Percentiles rank a stretch among this genome's conserved stretches.
phyloP scores from a whole-genome alignment of 2,113 vertebrate genomes.

The Sialia sialis region DNA sequence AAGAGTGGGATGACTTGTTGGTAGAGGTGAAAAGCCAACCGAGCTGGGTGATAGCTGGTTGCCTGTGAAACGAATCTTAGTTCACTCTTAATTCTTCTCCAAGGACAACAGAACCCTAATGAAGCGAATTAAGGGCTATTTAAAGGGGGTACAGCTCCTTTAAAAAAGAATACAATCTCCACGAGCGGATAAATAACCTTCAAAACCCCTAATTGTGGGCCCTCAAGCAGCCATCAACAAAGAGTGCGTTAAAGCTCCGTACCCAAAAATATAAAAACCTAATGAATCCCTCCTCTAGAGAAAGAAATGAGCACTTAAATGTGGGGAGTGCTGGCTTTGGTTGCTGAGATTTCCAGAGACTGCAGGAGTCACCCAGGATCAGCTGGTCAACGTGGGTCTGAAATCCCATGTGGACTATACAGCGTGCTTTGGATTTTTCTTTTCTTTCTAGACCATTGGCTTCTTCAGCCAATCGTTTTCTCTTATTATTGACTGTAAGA shows the following conservation, averaged over 20 bases:
- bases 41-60: background rate
- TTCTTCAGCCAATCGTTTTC: background rate
- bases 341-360: background rate
- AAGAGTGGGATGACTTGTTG: background rate
- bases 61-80: background rate
- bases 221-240: too few relatives aligned
- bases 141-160: background rate
- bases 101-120: background rate
- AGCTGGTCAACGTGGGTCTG: fast-evolving
- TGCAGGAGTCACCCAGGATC: background rate
- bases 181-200: background rate
- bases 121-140: background rate
- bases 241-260: too few relatives aligned
- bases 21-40: background rate
- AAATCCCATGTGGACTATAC: background rate
- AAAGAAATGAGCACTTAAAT: background rate
- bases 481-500: background rate
- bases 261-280: too few relatives aligned
- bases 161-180: background rate
- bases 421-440: background rate
- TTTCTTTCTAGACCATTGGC: background rate
- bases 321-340: background rate
- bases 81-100: background rate
- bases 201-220: too few relatives aligned
- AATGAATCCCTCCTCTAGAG: too few relatives aligned